Conservation (phyloP, 2,113 vertebrate genomes). For the Macrotus californicus region DNA sequence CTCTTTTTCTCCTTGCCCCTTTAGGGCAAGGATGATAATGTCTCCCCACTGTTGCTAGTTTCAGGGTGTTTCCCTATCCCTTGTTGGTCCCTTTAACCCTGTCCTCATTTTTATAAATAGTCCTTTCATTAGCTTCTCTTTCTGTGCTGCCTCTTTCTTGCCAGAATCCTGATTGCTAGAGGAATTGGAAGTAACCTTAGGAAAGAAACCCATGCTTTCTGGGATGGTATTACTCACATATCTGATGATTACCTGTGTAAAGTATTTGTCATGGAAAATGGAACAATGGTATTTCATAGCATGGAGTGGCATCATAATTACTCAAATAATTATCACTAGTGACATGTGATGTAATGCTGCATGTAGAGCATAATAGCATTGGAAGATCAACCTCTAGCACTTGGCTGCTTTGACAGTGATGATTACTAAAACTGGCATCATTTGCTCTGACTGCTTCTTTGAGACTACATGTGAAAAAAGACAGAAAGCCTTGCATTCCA, state of each 20-base stretch:
- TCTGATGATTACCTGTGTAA: background rate
- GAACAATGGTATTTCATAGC: background rate
- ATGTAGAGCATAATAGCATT: background rate
- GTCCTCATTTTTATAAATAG: conserved; percentile 8
- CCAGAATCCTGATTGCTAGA: background rate
- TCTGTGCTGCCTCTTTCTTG: background rate
- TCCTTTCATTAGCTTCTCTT: background rate
- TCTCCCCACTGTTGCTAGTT: background rate
- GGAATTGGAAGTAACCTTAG: background rate
- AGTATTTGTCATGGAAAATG: background rate
- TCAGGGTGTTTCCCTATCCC: background rate
- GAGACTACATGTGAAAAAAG: background rate
- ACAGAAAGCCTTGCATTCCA: background rate
- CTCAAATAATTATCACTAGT: background rate
- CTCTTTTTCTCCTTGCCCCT: background rate
- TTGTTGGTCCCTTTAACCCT: background rate
- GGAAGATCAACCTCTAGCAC: background rate
- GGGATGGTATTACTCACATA: background rate
- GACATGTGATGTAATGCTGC: background rate
- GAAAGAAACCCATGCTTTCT: background rate
- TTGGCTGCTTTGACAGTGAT: background rate
- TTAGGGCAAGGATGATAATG: background rate
- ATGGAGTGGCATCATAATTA: background rate
- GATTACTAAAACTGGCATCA: background rate
- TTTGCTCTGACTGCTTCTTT: background rate